These are phyloP conservation scores for Andrena trimmerana DNA, from an alignment of 2,888 invertebrate genomes.

Conservation along the genomic window DNA sequence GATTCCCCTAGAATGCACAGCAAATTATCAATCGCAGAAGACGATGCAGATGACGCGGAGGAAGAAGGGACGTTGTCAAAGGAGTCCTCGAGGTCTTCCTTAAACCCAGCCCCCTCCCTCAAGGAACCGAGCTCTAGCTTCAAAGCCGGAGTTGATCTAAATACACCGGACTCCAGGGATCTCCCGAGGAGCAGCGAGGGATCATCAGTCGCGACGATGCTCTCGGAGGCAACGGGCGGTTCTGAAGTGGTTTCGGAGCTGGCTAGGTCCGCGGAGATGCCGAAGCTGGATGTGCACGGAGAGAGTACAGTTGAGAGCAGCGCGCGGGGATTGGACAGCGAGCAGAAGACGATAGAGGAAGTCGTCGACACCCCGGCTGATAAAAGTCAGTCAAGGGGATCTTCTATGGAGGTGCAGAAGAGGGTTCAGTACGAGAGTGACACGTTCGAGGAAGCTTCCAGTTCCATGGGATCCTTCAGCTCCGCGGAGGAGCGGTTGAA, in stretches of 20 bases:
- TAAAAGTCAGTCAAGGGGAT: not conserved
- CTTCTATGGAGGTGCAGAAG: not conserved
- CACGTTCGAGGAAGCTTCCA: conserved; percentile 67
- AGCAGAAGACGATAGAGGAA: conserved; percentile 39
- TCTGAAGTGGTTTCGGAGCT: conserved; percentile 26
- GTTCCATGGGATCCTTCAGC: conserved; percentile 24
- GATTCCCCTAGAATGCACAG: not conserved
- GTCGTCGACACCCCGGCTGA: not conserved
- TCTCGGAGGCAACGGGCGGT: conserved; percentile 1
- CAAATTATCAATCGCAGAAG: not conserved
- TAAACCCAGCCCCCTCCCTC: not conserved
- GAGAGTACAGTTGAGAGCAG: not conserved
- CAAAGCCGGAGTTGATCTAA: not conserved
- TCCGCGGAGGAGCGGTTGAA: not conserved
- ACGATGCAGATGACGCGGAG: not conserved
- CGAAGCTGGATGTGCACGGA: not conserved
- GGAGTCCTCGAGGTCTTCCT: not conserved
- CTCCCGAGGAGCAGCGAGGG: not conserved
- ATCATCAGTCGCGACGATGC: conserved; percentile 1
- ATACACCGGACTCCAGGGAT: not conserved
- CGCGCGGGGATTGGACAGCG: not conserved
- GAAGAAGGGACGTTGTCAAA: not conserved
- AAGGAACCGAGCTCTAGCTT: not conserved
- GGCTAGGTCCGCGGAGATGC: not conserved
- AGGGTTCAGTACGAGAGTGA: conserved; percentile 58